Evolutionary conservation across 2,888 invertebrate species (phyloP).

Genomic region (Amorpha juglandis): DNA sequence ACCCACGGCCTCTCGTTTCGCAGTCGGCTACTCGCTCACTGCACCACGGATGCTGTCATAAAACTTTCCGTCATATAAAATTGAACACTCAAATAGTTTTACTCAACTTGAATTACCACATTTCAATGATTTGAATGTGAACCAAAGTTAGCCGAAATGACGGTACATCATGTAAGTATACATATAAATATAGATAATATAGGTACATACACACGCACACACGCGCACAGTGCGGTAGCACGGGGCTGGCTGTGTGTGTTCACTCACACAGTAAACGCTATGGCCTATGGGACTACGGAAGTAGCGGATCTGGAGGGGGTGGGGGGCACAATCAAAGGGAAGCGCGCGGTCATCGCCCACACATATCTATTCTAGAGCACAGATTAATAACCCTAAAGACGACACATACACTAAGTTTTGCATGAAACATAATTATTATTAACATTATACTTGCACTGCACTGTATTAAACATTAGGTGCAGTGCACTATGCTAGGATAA

Average conservation of each 20-base stretch:
- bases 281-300: neutral
- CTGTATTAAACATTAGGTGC: too few relatives aligned
- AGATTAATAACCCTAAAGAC: neutral
- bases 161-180: neutral
- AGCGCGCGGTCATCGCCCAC: slow-evolving; percentile 13
- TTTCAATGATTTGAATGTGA: neutral
- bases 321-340: neutral
- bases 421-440: too few relatives aligned
- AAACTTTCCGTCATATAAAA: too few relatives aligned
- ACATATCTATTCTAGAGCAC: neutral
- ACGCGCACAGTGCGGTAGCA: neutral
- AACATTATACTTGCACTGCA: too few relatives aligned
- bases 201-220: slow-evolving; percentile 7
- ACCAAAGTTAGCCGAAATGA: neutral
- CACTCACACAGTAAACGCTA: slow-evolving; percentile 5
- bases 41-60: too few relatives aligned
- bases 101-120: too few relatives aligned
- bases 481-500: too few relatives aligned
- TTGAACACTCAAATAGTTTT: too few relatives aligned
- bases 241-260: neutral
- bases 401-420: neutral
- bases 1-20: too few relatives aligned
- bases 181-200: neutral
- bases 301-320: neutral
- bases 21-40: too few relatives aligned